Percentiles rank a stretch among this genome's conserved stretches.
These are phyloP conservation scores for Pithys albifrons DNA, from an alignment of 2,113 vertebrate species.

Conservation along the genomic window DNA sequence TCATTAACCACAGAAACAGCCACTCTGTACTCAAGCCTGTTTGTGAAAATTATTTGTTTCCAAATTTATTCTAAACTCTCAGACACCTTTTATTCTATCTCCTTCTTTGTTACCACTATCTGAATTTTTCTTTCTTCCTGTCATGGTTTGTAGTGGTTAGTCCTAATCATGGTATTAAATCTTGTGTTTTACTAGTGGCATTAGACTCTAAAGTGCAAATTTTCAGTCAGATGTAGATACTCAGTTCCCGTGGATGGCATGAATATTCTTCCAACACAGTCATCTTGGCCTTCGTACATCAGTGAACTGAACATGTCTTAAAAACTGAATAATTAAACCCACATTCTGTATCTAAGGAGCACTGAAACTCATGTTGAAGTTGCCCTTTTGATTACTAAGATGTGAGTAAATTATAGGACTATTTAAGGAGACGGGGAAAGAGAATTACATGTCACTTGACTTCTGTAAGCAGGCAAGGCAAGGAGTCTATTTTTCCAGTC, in stretches of 20 bases:
- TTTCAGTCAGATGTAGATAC: not conserved
- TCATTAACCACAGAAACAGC: constrained; percentile 16
- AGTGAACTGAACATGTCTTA: not conserved
- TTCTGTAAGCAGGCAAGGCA: not conserved
- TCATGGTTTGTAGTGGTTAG: not conserved
- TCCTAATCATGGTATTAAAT: not conserved
- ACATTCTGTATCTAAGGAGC: not conserved
- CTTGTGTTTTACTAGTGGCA: not conserved
- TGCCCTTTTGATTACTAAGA: not conserved
- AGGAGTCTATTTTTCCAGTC: not conserved
- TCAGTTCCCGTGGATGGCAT: not conserved
- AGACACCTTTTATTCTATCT: not conserved
- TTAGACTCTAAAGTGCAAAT: not conserved
- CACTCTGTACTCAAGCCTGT: not conserved
- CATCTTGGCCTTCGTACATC: not conserved
- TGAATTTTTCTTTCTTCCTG: not conserved
- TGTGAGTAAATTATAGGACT: not conserved
- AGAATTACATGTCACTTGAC: not conserved
- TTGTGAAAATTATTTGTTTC: not conserved
- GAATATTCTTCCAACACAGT: not conserved
- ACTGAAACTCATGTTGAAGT: not conserved
- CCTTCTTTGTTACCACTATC: not conserved
- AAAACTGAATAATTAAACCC: not conserved
- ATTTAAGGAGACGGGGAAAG: not conserved
- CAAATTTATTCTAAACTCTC: not conserved